A percentile compares a stretch with the other conserved stretches of the same genome.
phyloP scores from a whole-genome alignment of 2,888 invertebrate genomes.

The Leptopilina drosophilae region DNA sequence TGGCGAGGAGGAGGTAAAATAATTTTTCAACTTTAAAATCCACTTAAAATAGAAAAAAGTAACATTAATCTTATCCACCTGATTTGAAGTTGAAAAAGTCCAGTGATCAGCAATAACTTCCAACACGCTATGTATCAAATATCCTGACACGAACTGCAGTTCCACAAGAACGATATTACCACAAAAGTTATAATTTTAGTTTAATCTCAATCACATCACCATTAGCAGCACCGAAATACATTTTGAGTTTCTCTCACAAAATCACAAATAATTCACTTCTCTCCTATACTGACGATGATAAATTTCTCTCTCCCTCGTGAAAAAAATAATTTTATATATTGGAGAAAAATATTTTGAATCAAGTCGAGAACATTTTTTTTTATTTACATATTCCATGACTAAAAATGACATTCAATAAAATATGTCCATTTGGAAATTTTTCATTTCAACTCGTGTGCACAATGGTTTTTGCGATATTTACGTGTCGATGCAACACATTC shows the following conservation, averaged over 20 bases:
- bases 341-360: background rate
- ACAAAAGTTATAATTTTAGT: constrained; percentile 12
- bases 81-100: background rate
- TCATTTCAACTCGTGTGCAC: background rate
- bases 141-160: constrained; percentile 21
- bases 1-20: too few relatives aligned
- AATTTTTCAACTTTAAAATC: background rate
- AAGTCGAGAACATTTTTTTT: too few relatives aligned
- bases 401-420: background rate
- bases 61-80: constrained; percentile 18
- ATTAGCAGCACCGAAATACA: constrained; percentile 1
- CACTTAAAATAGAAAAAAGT: background rate
- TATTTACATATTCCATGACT: background rate
- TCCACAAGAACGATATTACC: background rate
- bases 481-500: constrained; percentile 9
- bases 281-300: background rate
- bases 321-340: background rate
- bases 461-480: background rate
- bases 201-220: constrained; percentile 21
- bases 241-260: constrained; percentile 12
- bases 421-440: background rate
- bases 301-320: background rate
- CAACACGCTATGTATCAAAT: background rate
- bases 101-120: constrained; percentile 19
- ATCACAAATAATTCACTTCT: background rate